Percentiles rank a stretch among this genome's conserved stretches.
phyloP scores from a whole-genome alignment of 2,888 invertebrate genomes.

The Nymphalis urticae region DNA sequence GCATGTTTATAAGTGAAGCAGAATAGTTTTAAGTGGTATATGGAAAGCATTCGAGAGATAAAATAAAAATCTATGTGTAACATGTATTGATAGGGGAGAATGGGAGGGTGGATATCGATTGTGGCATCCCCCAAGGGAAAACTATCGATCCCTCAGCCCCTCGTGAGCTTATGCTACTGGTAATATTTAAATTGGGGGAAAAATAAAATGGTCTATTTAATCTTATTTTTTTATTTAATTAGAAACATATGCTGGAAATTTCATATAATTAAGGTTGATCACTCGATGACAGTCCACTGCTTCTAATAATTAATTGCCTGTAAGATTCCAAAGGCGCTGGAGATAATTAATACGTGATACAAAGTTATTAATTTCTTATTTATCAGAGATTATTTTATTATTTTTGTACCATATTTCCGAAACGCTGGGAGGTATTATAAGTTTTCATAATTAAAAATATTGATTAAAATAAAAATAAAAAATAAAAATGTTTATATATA shows the following conservation, averaged over 20 bases:
- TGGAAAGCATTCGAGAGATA: constrained; percentile 3
- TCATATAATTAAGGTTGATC: not conserved
- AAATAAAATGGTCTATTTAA: constrained; percentile 18
- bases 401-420: too few species aligned
- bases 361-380: too few species aligned
- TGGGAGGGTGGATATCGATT: constrained; percentile 44
- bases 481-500: too few species aligned
- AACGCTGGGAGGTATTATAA: too few species aligned
- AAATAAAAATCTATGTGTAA: constrained; percentile 27
- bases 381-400: too few species aligned
- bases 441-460: too few species aligned
- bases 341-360: too few species aligned
- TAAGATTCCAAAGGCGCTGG: too few species aligned
- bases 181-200: not conserved
- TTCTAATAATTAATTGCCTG: too few species aligned
- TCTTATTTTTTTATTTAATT: constrained; percentile 18
- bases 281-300: too few species aligned
- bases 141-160: constrained; percentile 49
- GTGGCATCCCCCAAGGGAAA: constrained; percentile 49
- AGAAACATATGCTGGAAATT: not conserved
- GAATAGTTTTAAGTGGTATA: not conserved
- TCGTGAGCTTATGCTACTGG: constrained; percentile 24
- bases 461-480: too few species aligned
- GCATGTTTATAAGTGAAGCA: not conserved
- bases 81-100: constrained; percentile 31